These are phyloP conservation scores for Hemibagrus guttatus DNA, from an alignment of 2,797 vertebrate species.

Conservation along the genomic window DNA sequence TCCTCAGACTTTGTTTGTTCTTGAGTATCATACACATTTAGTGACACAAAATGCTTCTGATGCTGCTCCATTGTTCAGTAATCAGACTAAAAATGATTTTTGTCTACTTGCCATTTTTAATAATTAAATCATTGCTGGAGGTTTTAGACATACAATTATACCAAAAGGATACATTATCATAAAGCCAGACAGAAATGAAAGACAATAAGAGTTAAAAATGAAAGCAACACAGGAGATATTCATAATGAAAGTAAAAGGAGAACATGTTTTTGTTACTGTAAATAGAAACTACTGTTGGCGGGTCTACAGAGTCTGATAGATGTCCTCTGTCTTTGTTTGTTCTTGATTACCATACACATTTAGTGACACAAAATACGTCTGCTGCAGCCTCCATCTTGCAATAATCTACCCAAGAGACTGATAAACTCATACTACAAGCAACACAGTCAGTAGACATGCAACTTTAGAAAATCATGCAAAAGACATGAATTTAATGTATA, in stretches of 20 bases:
- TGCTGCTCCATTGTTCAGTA: slow-evolving; percentile 22
- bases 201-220: too few relatives aligned
- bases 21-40: slow-evolving; percentile 19
- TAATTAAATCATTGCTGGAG: too few relatives aligned
- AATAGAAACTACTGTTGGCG: background rate
- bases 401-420: background rate
- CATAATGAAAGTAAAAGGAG: background rate
- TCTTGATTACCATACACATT: slow-evolving; percentile 27
- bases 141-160: too few relatives aligned
- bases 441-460: background rate
- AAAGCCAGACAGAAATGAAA: too few relatives aligned
- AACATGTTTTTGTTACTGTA: background rate
- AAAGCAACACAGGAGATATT: background rate
- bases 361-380: background rate
- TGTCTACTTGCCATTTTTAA: too few relatives aligned
- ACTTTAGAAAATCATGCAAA: background rate
- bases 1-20: slow-evolving; percentile 22
- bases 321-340: slow-evolving; percentile 21
- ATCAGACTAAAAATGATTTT: background rate
- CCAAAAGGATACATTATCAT: too few relatives aligned
- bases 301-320: slow-evolving; percentile 32
- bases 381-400: slow-evolving; percentile 29
- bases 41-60: background rate
- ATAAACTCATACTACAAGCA: background rate
- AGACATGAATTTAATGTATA: background rate